phyloP scores from a whole-genome alignment of 35 echinoderm and acorn worm genomes.

The Diadema setosum region DNA sequence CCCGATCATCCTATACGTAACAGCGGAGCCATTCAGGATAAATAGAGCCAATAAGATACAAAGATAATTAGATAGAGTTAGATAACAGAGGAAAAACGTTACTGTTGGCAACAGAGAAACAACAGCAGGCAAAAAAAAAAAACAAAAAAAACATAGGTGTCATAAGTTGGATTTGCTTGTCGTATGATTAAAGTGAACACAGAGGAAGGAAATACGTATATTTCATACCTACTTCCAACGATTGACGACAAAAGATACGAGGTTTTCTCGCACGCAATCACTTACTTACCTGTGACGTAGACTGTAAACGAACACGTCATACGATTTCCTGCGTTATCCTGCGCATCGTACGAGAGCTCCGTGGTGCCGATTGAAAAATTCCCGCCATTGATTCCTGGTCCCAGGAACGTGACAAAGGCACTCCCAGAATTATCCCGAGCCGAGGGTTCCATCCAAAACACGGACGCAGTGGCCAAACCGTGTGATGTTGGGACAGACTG shows the following conservation, averaged over 20 bases:
- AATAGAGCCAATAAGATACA: no score
- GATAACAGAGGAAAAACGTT: no score
- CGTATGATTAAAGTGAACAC: neutral
- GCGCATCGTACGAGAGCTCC: neutral
- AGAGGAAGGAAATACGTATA: neutral
- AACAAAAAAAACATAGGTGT: neutral
- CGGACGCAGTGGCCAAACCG: neutral
- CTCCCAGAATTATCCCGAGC: neutral
- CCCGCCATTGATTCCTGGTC: no score
- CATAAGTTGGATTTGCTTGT: neutral
- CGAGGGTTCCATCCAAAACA: neutral
- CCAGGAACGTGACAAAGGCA: neutral
- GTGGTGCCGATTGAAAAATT: neutral
- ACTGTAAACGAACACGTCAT: neutral
- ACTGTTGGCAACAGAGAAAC: neutral
- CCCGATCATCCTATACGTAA: no score
- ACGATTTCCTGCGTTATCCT: neutral
- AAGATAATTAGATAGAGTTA: no score
- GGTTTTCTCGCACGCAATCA: no score
- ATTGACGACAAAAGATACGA: no score
- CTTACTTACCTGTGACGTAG: neutral
- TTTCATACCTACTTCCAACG: no score
- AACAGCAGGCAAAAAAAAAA: neutral
- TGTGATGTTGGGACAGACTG: neutral
- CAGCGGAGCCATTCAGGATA: no score